Conservation (phyloP, 2,797 vertebrate species). For the Halcyon badia region DNA sequence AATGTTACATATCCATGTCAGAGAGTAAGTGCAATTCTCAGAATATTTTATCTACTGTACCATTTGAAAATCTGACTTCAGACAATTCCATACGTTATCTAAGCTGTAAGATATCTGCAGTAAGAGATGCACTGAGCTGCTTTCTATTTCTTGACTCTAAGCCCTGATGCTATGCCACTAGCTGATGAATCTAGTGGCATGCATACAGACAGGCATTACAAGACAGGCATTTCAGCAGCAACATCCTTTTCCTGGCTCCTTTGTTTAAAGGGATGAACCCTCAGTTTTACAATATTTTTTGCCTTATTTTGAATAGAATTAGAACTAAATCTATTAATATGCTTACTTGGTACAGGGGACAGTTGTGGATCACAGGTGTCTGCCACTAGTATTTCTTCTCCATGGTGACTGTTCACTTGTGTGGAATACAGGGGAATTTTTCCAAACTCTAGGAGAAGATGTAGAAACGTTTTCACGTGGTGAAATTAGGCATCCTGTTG, state of each 20-base stretch:
- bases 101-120: background rate
- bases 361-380: conserved; percentile 89
- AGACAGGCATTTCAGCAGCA: background rate
- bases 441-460: conserved; percentile 66
- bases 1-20: background rate
- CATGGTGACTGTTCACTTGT: conserved; percentile 51
- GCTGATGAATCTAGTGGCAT: background rate
- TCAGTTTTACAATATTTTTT: background rate
- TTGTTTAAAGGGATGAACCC: background rate
- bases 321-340: background rate
- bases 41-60: background rate
- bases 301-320: background rate
- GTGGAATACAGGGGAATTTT: conserved; percentile 60
- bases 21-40: background rate
- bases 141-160: background rate
- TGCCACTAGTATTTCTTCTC: conserved; percentile 85
- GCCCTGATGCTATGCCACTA: background rate
- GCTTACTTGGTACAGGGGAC: conserved; percentile 79
- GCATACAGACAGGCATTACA: background rate
- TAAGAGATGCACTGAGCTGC: background rate
- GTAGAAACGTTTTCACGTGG: background rate
- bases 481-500: background rate
- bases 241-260: background rate
- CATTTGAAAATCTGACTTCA: background rate
- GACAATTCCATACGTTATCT: background rate